Percentiles rank a stretch among this genome's conserved stretches.
Conservation (phyloP, 2,113 vertebrate species). For the Brachyhypopomus gauderio region DNA sequence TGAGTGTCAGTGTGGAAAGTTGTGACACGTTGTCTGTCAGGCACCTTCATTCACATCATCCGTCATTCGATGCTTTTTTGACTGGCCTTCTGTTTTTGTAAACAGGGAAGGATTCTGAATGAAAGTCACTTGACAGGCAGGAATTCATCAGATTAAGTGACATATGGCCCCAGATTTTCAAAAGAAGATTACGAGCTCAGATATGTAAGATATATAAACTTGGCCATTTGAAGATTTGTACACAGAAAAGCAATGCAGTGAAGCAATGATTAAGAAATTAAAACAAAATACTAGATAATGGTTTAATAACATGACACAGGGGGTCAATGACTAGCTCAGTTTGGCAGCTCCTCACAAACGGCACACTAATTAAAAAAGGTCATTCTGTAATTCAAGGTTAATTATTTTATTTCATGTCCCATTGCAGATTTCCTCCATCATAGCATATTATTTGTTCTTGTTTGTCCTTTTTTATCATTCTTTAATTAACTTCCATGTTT, state of each 20-base stretch:
- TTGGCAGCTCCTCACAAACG: neutral
- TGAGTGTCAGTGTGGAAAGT: conserved; percentile 10
- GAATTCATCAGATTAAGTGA: neutral
- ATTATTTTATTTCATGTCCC: neutral
- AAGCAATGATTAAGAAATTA: neutral
- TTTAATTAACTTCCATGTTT: too few species aligned
- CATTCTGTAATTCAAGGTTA: neutral
- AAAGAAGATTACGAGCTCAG: neutral
- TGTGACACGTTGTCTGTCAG: neutral
- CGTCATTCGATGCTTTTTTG: neutral
- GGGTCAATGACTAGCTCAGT: neutral
- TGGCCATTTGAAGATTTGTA: neutral
- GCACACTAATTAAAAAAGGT: neutral
- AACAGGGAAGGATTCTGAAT: neutral
- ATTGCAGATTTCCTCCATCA: neutral
- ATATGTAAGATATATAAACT: neutral
- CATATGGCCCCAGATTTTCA: neutral
- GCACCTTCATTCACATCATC: conserved; percentile 17
- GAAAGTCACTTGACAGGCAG: neutral
- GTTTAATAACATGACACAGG: neutral
- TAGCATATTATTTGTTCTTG: neutral
- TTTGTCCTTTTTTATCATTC: neutral
- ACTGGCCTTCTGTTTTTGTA: neutral
- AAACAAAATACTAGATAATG: neutral
- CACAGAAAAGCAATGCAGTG: neutral